Evolutionary conservation across 2,888 invertebrate species (phyloP), one percentile per base, ranked within the genome.

Genomic region (Philereme transversata): DNA sequence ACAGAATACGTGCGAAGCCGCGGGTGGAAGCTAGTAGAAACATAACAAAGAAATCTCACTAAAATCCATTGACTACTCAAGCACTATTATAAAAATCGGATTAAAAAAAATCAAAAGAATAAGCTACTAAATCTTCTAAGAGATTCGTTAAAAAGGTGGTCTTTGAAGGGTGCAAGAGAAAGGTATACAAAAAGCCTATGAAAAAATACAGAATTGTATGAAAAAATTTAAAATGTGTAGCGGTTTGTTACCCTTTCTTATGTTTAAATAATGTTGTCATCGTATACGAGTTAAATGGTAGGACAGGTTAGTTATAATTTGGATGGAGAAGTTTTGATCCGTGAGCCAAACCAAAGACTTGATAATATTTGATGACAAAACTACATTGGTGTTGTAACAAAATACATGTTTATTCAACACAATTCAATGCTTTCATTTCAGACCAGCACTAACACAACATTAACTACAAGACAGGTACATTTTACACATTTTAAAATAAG

Each of bases 201-300:
- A 57, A 65, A 65, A 72, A 70, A 72, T 69, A 67, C n/a, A 69
- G 65, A 50, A 38, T 5, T 49, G 49, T 38, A 56, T 45, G 35
- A 58, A 67, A 67, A 73, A 70, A 71, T 68, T 65, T 35, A 77
- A 78, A 78, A 75, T 72, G 57, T 77, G 78, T 82, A 86, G 88
- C 81, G 88, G 89, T 88, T 84, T 72, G 70, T 73, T 62, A 77
- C 82, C 84, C 84, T 82, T 51, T 81, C 75, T 70, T 69, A 65
- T 75, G 22, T 75, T 79, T 67, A 77, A 79, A 83, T 85, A 80
- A 85, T 81, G 79, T 78, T 83, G 79, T 83, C 81, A 71, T 73
- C 76, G 60, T 76, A 79, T 77, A 79, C 76, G 83, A 83, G 82
- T 83, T 79, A 79, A 80, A 83, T 83, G 77, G 75, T 76, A 58